Evolutionary conservation across 2,113 vertebrate species (phyloP), one percentile per base, ranked within the genome.

Genomic region (Pteronura brasiliensis): DNA sequence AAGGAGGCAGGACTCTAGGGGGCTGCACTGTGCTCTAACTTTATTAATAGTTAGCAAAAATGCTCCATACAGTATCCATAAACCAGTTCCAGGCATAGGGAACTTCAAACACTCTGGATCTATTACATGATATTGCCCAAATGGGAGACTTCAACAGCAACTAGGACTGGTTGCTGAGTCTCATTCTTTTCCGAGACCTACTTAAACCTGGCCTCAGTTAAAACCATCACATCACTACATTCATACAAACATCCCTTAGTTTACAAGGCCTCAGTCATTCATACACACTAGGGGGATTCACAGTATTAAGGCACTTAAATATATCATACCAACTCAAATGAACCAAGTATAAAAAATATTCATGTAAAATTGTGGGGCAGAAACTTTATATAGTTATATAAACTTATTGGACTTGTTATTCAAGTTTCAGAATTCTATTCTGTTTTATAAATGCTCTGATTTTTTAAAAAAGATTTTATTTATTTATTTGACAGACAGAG

Each of bases 241-340:
- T 99, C 98, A 99, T 98, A 98, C 98, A 99, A 98, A 98, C 98
- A 1, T 98, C 97, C 97, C 98, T 98, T 98, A 98, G 98, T 95
- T 99, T 98, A 98, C 98, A 99, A 98, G 97, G 98, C 97, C 96
- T 98, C 98, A 97, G 98, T 97, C 98, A 99, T 96, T 99, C 98
- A 98, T 97, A 99, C 98, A 98, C 95, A 93, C 96, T 96, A 98
- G 97, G 97, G 95, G 98, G 85, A 98, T 98, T 98, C 98, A 99
- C 97, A 98, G 98, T 98, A 98, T 98, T 98, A 91, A 98, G 76
- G 97, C 98, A 99, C 97, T 99, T 99, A 99, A 99, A 99, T 0
- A 1, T 97, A 97, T 98, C 97, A 98, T 98, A 98, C 92, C 98
- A 98, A 98, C 95, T 97, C 97, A 7, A 98, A 98, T 98, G 98